Percentiles rank a stretch among this genome's conserved stretches.
Conservation (phyloP, 2,888 invertebrate genomes). For the Trachelus troglodyta region DNA sequence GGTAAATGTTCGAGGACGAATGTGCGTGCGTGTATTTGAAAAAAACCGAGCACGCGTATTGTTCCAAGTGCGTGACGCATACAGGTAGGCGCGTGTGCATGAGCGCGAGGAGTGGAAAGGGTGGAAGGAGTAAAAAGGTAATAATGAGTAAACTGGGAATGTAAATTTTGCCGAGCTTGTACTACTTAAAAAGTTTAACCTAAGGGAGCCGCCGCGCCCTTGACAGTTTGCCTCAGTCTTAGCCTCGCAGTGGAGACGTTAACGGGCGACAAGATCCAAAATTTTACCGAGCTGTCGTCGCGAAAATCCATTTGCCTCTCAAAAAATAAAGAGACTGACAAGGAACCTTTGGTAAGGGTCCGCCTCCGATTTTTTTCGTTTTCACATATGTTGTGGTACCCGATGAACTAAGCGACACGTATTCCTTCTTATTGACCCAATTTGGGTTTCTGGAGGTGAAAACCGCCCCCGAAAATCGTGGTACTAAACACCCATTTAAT, state of each 20-base stretch:
- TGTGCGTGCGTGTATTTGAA: background rate
- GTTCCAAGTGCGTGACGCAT: background rate
- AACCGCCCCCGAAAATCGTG: too few species aligned
- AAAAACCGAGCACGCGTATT: background rate
- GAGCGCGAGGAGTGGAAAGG: too few species aligned
- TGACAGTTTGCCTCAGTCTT: background rate
- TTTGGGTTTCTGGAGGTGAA: too few species aligned
- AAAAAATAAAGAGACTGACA: too few species aligned
- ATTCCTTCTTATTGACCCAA: too few species aligned
- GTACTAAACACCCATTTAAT: too few species aligned
- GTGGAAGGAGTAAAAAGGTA: background rate
- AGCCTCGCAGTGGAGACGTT: background rate
- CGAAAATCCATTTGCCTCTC: background rate
- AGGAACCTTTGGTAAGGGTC: too few species aligned
- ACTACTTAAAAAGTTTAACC: background rate
- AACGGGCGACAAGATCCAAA: background rate
- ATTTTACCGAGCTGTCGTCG: background rate
- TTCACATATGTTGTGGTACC: too few species aligned
- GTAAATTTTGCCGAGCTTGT: background rate
- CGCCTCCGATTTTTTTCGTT: too few species aligned
- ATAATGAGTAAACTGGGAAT: background rate
- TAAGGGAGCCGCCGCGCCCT: background rate
- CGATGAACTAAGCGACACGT: too few species aligned
- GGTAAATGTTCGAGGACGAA: background rate
- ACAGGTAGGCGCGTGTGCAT: background rate